phyloP scores from a whole-genome alignment of 1,140 invertebrate genomes.

The Drosophila dunni region DNA sequence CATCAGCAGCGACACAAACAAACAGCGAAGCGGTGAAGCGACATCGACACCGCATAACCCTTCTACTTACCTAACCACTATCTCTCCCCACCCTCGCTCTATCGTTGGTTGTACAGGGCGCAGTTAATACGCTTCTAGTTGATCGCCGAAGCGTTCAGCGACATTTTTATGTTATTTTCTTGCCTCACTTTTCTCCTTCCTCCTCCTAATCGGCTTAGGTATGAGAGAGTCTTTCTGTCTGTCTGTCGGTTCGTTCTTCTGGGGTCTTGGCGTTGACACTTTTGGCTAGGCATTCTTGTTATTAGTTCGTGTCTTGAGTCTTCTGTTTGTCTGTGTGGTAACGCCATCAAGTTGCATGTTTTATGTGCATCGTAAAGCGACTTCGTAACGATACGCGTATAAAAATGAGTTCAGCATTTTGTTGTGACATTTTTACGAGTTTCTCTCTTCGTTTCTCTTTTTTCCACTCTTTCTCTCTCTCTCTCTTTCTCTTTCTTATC shows the following conservation, averaged over 20 bases:
- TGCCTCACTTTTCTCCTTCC: not conserved
- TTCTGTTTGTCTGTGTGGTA: conserved; percentile 61
- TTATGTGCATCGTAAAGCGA: conserved; percentile 64
- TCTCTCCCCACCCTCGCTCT: not conserved
- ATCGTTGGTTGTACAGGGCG: conserved; percentile 15
- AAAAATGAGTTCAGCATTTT: conserved; percentile 79
- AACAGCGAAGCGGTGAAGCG: conserved; percentile 20
- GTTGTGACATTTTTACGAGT: conserved; percentile 77
- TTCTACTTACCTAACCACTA: not conserved
- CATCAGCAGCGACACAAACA: conserved; percentile 66
- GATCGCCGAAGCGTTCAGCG: conserved; percentile 29
- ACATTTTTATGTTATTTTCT: conserved; percentile 49
- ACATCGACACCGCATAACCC: conserved; percentile 60
- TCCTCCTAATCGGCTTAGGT: conserved; percentile 68
- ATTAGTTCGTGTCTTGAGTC: conserved; percentile 69
- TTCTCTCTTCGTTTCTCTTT: conserved; percentile 14
- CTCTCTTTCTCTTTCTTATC: conserved; percentile 33
- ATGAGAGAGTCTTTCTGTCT: conserved; percentile 38
- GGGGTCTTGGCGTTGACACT: conserved; percentile 41
- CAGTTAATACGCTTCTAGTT: conserved; percentile 72
- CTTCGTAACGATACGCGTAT: conserved; percentile 52
- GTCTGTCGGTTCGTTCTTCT: conserved; percentile 16
- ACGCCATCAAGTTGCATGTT: conserved; percentile 71
- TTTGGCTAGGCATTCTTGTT: conserved; percentile 63
- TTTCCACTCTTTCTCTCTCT: not conserved